Percentiles rank a stretch among this genome's conserved stretches.
phyloP scores from a whole-genome alignment of 64 coral and sea anemone genomes.

The Actinia tenebrosa region DNA sequence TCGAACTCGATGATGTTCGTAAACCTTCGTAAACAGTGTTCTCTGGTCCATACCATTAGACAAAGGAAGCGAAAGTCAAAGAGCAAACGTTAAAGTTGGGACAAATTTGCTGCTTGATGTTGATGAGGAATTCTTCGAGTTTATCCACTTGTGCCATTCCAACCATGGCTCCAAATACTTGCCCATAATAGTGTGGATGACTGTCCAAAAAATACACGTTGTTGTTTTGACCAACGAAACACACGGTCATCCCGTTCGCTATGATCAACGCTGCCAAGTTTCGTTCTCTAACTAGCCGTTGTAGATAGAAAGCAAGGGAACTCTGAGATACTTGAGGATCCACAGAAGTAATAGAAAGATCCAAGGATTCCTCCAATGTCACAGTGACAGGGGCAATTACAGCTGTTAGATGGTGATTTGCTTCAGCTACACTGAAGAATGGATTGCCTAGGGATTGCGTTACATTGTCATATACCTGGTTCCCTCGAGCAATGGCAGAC shows the following conservation, averaged over 20 bases:
- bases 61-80: too few species aligned
- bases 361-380: slow-evolving; percentile 31
- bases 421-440: slow-evolving; percentile 47
- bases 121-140: slow-evolving; percentile 8
- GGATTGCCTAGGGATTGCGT: slow-evolving; percentile 13
- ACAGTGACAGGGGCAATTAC: slow-evolving; percentile 20
- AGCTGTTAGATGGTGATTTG: slow-evolving; percentile 11
- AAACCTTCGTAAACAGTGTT: too few species aligned
- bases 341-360: slow-evolving; percentile 20
- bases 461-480: slow-evolving; percentile 33
- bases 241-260: slow-evolving; percentile 34
- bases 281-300: slow-evolving; percentile 34
- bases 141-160: neutral
- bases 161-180: slow-evolving; percentile 15
- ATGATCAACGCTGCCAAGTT: slow-evolving; percentile 35
- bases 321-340: slow-evolving; percentile 42
- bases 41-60: too few species aligned
- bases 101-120: too few species aligned
- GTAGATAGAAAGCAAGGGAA: slow-evolving; percentile 47
- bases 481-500: slow-evolving; percentile 25
- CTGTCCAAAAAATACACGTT: slow-evolving; percentile 37
- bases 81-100: too few species aligned
- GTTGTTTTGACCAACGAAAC: slow-evolving; percentile 30
- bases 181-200: slow-evolving; percentile 21
- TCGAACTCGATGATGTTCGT: too few species aligned